These are phyloP conservation scores for Goniozus legneri DNA, from an alignment of 1,140 invertebrate genomes.

Conservation along the genomic window DNA sequence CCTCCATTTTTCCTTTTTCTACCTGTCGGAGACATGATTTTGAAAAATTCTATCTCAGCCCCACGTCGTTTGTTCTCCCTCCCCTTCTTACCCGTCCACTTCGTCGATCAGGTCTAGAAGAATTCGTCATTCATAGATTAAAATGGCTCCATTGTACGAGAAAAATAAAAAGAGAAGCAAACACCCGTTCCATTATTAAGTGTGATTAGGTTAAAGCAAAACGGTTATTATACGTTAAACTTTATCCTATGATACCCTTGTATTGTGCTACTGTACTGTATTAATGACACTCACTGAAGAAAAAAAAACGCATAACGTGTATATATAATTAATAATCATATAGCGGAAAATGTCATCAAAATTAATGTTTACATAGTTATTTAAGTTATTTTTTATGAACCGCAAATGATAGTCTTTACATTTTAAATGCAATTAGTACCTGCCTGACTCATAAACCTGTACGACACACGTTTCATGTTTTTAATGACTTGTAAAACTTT, in stretches of 20 bases:
- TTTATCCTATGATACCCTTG: slow-evolving; percentile 41
- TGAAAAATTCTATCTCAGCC: no score
- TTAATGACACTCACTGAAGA: slow-evolving; percentile 46
- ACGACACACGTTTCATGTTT: slow-evolving; percentile 1
- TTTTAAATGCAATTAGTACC: slow-evolving; percentile 14
- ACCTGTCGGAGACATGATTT: no score
- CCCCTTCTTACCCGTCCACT: slow-evolving; percentile 18
- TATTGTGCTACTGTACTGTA: slow-evolving; percentile 41
- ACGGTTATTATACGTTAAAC: slow-evolving; percentile 42
- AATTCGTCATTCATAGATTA: slow-evolving; percentile 22
- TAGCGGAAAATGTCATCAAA: slow-evolving; percentile 17
- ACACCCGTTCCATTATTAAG: slow-evolving; percentile 23
- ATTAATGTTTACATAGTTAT: slow-evolving; percentile 21
- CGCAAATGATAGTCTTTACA: slow-evolving; percentile 3
- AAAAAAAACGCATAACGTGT: slow-evolving; percentile 43
- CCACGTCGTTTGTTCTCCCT: background rate
- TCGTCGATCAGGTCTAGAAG: slow-evolving; percentile 25
- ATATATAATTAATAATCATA: slow-evolving; percentile 30
- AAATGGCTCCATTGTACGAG: slow-evolving; percentile 15
- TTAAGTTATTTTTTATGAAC: slow-evolving; percentile 29
- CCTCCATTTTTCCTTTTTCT: slow-evolving; percentile 18
- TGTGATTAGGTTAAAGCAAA: slow-evolving; percentile 33
- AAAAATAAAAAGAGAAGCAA: slow-evolving; percentile 10
- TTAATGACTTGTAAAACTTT: background rate
- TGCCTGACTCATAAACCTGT: slow-evolving; percentile 28